Evolutionary conservation across 2,113 vertebrate species (phyloP).

Genomic region (Oriolus oriolus): DNA sequence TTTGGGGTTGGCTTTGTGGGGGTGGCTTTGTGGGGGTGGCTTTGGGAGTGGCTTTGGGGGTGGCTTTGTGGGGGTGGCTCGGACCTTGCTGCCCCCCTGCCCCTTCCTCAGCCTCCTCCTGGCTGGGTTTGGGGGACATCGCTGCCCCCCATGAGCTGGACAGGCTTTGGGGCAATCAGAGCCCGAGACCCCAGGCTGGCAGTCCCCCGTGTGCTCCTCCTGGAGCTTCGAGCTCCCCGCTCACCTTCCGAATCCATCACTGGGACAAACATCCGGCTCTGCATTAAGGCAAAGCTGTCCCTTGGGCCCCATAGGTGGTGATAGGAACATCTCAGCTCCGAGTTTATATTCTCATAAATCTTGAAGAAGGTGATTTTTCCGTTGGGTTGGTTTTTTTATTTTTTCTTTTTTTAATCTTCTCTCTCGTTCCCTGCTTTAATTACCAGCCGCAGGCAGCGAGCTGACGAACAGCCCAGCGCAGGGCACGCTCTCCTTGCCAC

Average conservation of each 20-base stretch:
- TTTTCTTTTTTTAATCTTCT: background rate
- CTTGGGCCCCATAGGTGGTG: conserved; percentile 9
- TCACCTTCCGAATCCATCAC: conserved; percentile 23
- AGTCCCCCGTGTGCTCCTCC: background rate
- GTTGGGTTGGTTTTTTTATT: too few relatives aligned
- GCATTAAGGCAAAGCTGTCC: conserved; percentile 27
- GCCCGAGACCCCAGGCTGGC: background rate
- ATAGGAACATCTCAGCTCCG: background rate
- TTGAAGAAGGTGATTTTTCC: background rate
- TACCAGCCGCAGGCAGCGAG: background rate
- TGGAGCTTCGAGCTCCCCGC: background rate
- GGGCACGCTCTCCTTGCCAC: background rate
- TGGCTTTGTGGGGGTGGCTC: background rate
- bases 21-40: background rate
- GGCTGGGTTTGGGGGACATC: fast-evolving
- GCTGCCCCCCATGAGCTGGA: fast-evolving
- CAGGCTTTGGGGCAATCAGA: background rate
- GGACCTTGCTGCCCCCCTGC: background rate
- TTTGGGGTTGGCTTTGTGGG: too few relatives aligned
- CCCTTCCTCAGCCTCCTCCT: background rate
- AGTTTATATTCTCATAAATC: conserved; percentile 39
- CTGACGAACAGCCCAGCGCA: background rate
- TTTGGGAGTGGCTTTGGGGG: background rate
- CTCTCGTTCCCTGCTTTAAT: background rate
- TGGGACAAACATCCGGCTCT: background rate